These are phyloP conservation scores for Diplodus sargus DNA, from an alignment of 2,797 vertebrate genomes.

Conservation along the genomic window DNA sequence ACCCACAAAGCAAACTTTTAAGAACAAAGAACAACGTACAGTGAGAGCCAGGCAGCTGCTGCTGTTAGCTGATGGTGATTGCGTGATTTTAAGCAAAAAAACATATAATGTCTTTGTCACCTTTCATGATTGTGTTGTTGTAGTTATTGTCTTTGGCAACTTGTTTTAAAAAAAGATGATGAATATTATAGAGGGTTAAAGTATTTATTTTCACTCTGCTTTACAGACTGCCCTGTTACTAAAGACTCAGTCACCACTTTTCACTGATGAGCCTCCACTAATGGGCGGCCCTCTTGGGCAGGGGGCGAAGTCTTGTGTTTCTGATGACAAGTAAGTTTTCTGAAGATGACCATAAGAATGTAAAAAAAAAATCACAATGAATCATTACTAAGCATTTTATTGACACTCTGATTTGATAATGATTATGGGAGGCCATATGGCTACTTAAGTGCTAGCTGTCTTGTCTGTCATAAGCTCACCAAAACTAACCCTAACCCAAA, in stretches of 20 bases:
- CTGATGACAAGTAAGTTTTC: constrained; percentile 90
- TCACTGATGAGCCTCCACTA: constrained; percentile 87
- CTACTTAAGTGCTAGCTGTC: background rate
- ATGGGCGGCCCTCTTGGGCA: constrained; percentile 84
- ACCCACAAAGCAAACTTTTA: too few species aligned
- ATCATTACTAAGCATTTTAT: constrained; percentile 11
- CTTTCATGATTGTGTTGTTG: too few species aligned
- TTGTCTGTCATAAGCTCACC: background rate
- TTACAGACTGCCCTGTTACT: constrained; percentile 95
- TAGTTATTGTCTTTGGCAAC: too few species aligned
- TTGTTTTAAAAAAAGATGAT: too few species aligned
- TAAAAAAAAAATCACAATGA: background rate
- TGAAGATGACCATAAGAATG: background rate
- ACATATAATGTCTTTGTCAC: too few species aligned
- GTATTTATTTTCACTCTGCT: constrained; percentile 19
- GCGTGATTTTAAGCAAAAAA: too few species aligned
- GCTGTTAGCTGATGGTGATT: too few species aligned
- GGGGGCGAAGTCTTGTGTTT: constrained; percentile 85
- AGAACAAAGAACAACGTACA: too few species aligned
- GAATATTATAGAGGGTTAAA: background rate
- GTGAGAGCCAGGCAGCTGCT: too few species aligned
- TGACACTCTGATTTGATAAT: background rate
- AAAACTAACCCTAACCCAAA: too few species aligned
- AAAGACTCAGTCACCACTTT: constrained; percentile 95
- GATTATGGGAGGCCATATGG: background rate